A percentile compares a stretch with the other conserved stretches of the same genome.
Evolutionary conservation across 1,140 invertebrate genomes (phyloP).

Genomic region (Apolygus lucorum): DNA sequence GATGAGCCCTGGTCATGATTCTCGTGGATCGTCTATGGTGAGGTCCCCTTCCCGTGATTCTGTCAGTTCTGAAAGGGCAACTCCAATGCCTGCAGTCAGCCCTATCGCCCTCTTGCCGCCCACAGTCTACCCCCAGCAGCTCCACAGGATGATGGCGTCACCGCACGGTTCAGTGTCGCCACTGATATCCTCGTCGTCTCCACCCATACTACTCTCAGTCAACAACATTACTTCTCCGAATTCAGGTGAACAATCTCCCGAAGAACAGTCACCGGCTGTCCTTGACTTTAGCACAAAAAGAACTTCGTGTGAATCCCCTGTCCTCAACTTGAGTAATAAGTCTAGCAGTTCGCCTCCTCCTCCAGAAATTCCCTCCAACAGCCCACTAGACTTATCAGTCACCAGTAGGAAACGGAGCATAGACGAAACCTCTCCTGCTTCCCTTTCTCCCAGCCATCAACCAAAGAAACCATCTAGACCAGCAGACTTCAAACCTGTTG

Average conservation of each 20-base stretch:
- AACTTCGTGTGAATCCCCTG: constrained; percentile 43
- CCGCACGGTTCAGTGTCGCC: constrained; percentile 50
- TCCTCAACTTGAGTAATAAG: constrained; percentile 54
- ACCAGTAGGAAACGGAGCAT: constrained; percentile 59
- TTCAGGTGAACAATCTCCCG: constrained; percentile 41
- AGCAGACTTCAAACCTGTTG: constrained; percentile 52
- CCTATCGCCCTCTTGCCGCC: constrained; percentile 43
- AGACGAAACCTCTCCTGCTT: constrained; percentile 51
- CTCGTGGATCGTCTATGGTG: constrained; percentile 53
- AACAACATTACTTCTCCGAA: constrained; percentile 41
- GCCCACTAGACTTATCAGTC: constrained; percentile 70
- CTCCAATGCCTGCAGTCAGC: constrained; percentile 41
- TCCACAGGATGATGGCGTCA: constrained; percentile 60
- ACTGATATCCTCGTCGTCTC: constrained; percentile 50
- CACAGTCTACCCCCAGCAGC: constrained; percentile 46
- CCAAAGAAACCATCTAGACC: constrained; percentile 35
- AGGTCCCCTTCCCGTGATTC: constrained; percentile 58
- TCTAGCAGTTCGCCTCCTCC: constrained; percentile 34
- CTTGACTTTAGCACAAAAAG: constrained; percentile 69
- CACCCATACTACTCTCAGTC: constrained; percentile 43
- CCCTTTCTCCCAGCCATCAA: constrained; percentile 38
- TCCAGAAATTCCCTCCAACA: constrained; percentile 52
- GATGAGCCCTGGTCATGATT: constrained; percentile 66
- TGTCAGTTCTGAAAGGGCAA: constrained; percentile 54
- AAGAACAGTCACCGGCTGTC: constrained; percentile 45